phyloP scores from a whole-genome alignment of 2,888 invertebrate species.

The Euphydryas editha region DNA sequence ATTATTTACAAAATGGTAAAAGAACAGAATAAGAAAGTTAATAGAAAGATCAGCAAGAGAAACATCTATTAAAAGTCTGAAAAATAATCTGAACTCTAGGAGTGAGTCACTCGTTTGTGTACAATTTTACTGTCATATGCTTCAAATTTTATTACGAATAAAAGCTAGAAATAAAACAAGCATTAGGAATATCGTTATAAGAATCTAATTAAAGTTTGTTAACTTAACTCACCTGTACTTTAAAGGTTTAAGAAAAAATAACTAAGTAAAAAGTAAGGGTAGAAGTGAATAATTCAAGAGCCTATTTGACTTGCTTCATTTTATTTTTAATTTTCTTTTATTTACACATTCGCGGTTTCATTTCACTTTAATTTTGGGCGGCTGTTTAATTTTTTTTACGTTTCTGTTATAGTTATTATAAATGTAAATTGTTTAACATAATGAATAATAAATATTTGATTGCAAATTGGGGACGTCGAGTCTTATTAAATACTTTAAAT shows the following conservation, averaged over 20 bases:
- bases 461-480: neutral
- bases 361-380: conserved; percentile 5
- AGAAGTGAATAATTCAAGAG: conserved; percentile 27
- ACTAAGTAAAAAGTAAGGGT: conserved; percentile 11
- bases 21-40: no score
- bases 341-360: conserved; percentile 20
- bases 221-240: conserved; percentile 3
- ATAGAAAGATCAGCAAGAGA: no score
- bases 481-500: no score
- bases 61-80: no score
- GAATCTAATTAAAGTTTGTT: no score
- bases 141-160: no score
- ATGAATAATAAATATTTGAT: neutral
- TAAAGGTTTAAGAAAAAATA: conserved; percentile 25
- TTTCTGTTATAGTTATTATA: conserved; percentile 18
- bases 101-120: no score
- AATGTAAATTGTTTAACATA: conserved; percentile 8
- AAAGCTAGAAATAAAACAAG: no score
- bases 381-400: conserved; percentile 17
- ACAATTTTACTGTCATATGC: no score
- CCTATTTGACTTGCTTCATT: conserved; percentile 32
- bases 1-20: no score
- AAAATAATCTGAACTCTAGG: no score
- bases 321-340: conserved; percentile 32
- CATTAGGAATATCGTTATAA: no score